Evolutionary conservation across 2,113 vertebrate species (phyloP).

Genomic region (Orycteropus afer): DNA sequence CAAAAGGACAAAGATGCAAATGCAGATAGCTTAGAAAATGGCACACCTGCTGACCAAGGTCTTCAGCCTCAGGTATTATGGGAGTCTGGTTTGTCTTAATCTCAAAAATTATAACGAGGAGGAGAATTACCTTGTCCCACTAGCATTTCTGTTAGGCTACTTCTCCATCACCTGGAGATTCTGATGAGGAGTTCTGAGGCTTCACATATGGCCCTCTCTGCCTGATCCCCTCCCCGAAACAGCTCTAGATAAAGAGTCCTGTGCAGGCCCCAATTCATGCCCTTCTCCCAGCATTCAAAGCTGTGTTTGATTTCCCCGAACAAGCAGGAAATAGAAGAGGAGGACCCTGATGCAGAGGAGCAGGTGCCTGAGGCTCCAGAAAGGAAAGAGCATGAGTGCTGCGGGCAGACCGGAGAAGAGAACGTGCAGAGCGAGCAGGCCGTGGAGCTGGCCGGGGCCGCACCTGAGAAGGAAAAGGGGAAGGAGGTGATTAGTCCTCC

Average conservation of each 20-base stretch:
- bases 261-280: too few relatives aligned
- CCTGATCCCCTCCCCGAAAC: background rate
- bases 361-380: slow-evolving; percentile 86
- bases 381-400: slow-evolving; percentile 91
- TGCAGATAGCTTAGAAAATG: slow-evolving; percentile 80
- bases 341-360: slow-evolving; percentile 84
- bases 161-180: background rate
- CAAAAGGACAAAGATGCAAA: slow-evolving; percentile 70
- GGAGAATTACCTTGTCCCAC: background rate
- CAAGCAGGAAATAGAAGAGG: slow-evolving; percentile 86
- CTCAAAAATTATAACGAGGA: background rate
- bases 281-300: background rate
- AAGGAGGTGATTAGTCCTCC: slow-evolving; percentile 90
- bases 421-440: slow-evolving; percentile 94
- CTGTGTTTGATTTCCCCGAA: slow-evolving; percentile 64
- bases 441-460: slow-evolving; percentile 93
- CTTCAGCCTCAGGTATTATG: slow-evolving; percentile 90
- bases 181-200: background rate
- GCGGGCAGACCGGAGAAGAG: slow-evolving; percentile 92
- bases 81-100: background rate
- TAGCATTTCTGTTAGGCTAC: background rate
- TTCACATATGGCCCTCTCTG: background rate
- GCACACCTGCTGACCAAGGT: slow-evolving; percentile 84
- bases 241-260: background rate
- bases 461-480: slow-evolving; percentile 91